phyloP scores from a whole-genome alignment of 35 echinoderm and acorn worm genomes.

The Holothuria glaberrima region DNA sequence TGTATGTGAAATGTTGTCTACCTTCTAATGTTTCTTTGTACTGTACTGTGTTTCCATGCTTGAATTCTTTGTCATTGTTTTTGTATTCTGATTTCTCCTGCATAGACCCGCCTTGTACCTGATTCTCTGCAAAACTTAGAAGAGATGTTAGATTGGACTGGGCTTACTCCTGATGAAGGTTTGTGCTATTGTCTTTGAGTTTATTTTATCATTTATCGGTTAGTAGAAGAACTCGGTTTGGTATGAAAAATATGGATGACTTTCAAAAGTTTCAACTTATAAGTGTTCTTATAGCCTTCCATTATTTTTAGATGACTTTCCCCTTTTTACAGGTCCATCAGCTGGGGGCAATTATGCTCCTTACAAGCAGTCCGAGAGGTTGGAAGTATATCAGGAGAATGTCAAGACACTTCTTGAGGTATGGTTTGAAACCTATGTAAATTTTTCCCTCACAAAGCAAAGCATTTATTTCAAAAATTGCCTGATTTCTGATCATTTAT shows the following conservation, averaged over 20 bases:
- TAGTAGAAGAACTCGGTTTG: too few species aligned
- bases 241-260: not conserved
- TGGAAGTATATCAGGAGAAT: conserved; percentile 76
- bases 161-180: conserved; percentile 90
- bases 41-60: too few species aligned
- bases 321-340: conserved; percentile 59
- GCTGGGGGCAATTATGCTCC: conserved; percentile 74
- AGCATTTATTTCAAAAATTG: too few species aligned
- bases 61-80: too few species aligned
- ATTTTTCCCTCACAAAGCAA: too few species aligned
- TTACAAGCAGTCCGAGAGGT: conserved; percentile 86
- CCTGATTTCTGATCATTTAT: too few species aligned
- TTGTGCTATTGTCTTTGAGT: not conserved
- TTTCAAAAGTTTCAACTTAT: not conserved
- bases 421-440: not conserved
- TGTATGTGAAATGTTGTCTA: too few species aligned
- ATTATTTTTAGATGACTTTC: not conserved
- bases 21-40: too few species aligned
- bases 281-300: too few species aligned
- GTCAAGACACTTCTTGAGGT: conserved; percentile 78
- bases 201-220: too few species aligned
- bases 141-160: conserved; percentile 80
- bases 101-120: conserved; percentile 72
- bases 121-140: conserved; percentile 72
- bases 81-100: not conserved